Evolutionary conservation across 2,113 vertebrate genomes (phyloP).

Genomic region (Colius striatus): DNA sequence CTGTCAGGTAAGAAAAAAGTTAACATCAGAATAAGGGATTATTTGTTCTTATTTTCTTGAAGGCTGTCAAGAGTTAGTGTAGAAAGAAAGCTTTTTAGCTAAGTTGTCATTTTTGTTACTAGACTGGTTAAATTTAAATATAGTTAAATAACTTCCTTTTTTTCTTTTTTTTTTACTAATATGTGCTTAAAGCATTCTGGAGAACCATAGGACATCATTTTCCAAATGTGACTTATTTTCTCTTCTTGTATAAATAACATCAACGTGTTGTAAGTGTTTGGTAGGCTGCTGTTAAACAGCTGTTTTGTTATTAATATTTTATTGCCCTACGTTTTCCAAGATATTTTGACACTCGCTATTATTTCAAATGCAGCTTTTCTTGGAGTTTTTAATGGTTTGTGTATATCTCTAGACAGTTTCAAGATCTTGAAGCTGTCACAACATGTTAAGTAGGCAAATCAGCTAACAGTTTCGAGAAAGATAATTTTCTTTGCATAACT

Average conservation of each 20-base stretch:
- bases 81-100: not conserved
- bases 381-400: constrained; percentile 73
- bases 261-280: constrained; percentile 37
- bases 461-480: constrained; percentile 65
- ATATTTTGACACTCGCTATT: constrained; percentile 73
- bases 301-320: constrained; percentile 76
- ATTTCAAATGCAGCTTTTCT: constrained; percentile 70
- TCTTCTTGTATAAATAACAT: constrained; percentile 17
- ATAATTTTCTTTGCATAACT: constrained; percentile 63
- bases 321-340: constrained; percentile 59
- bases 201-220: constrained; percentile 16
- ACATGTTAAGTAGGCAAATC: constrained; percentile 72
- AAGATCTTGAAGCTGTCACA: constrained; percentile 72
- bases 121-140: constrained; percentile 39
- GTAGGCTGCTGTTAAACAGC: constrained; percentile 46
- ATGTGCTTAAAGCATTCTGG: not conserved
- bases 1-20: constrained; percentile 3
- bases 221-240: not conserved
- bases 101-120: constrained; percentile 41
- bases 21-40: constrained; percentile 29
- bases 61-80: constrained; percentile 7
- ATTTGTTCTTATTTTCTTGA: constrained; percentile 52
- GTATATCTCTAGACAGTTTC: constrained; percentile 71
- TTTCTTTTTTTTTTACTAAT: not conserved
- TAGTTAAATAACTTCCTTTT: not conserved